Base-by-base conservation (phyloP, 2,113 vertebrate genomes). In the Sardina pilchardus region DNA sequence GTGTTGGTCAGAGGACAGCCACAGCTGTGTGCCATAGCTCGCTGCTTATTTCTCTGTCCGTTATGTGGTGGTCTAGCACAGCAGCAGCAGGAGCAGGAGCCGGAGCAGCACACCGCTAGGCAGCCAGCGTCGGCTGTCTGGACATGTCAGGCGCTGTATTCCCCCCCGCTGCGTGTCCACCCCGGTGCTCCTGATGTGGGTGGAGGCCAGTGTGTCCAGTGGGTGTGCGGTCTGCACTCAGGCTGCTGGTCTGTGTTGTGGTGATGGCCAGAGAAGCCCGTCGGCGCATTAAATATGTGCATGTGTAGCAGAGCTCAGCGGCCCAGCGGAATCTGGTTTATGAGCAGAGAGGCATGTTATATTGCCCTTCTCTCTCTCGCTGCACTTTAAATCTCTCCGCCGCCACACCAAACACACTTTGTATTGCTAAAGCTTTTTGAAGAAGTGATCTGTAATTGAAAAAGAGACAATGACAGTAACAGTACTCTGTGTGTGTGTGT, bases 401-500 rank as follows among this genome's bases (percentile, higher is more conserved):
- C 14, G 26, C 10, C 63, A 14, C 0, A 16, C 4, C 59, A 63
- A 26, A 63, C 4, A 9, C 59, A 26, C 21, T 63, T 63, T 7
- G 24, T 26, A 8, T 50, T 17, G 17, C 63, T 10, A 71, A 71
- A 71, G 63, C 63, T 14, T 67, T 67, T 67, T 9, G 24, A 67
- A 26, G 59, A 26, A 71, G 1, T 30, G 5, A 71, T 26, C 63
- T 26, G 8, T 30, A 71, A 71, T 14, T 71, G n/a, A 30, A 63
- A 63, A 24, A 63, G 24, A n/a, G 53, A 17, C 53, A 4, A 24
- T 59, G 53, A 59, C 53, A 7, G 59, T 26, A n/a, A 63, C 6
- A 4, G 24, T 82, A 34, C 53, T 53, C 26, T 30, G 63, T 10
- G 63, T 87, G 84, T 85, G 75, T 86, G 30, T 81, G 56, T 63